Evolutionary conservation across 2,888 invertebrate genomes (phyloP).

Genomic region (Bombylius discolor): DNA sequence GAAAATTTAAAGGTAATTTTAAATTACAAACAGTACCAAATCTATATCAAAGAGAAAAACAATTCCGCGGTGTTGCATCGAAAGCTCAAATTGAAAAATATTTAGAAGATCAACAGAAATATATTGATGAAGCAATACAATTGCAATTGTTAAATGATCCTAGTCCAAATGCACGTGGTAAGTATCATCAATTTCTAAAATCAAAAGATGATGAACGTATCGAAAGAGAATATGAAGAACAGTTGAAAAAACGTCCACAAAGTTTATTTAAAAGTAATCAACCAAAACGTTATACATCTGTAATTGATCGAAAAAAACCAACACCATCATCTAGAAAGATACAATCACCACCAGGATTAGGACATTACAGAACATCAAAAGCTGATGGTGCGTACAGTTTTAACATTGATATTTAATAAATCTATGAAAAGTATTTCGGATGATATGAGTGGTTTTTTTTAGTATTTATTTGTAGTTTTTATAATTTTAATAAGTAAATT

Average conservation of each 20-base stretch:
- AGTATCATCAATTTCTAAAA: slow-evolving; percentile 10
- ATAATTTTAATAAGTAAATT: no score
- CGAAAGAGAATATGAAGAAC: slow-evolving; percentile 9
- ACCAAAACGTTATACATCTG: no score
- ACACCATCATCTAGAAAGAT: no score
- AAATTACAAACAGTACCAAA: slow-evolving; percentile 4
- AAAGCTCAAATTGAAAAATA: slow-evolving; percentile 9
- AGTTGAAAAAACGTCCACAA: not conserved
- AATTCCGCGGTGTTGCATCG: slow-evolving; percentile 6
- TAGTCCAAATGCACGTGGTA: slow-evolving; percentile 5
- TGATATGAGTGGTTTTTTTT: no score
- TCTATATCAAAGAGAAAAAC: slow-evolving; percentile 4
- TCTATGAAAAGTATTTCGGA: no score
- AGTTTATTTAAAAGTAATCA: no score
- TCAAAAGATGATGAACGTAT: slow-evolving; percentile 11
- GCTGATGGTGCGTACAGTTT: no score
- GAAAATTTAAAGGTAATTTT: slow-evolving; percentile 2
- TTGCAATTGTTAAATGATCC: slow-evolving; percentile 10
- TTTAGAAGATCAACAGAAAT: slow-evolving; percentile 11
- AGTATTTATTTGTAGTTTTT: no score
- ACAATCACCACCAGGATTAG: no score
- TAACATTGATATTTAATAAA: no score
- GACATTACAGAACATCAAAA: no score
- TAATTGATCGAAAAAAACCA: no score
- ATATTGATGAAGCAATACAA: slow-evolving; percentile 7